These are phyloP conservation scores for Halocynthia roretzi DNA, from an alignment of 23 tunicate genomes.

Conservation along the genomic window DNA sequence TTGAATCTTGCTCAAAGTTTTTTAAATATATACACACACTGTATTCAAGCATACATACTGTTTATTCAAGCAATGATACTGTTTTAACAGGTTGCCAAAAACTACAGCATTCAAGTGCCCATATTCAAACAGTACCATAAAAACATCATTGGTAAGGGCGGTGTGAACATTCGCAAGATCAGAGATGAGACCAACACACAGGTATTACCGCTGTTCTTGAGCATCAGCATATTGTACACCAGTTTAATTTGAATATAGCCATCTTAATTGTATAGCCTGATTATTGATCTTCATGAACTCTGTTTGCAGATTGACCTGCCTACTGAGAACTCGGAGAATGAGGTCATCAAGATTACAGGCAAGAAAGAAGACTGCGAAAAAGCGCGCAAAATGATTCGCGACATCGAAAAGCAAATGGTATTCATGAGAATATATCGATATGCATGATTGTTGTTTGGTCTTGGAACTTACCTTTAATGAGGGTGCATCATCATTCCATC, in stretches of 20 bases:
- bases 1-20: not conserved
- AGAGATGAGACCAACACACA: slow-evolving; percentile 97
- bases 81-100: slow-evolving; percentile 58
- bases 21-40: not conserved
- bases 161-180: slow-evolving; percentile 83
- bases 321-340: slow-evolving; percentile 88
- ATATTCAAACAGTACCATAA: slow-evolving; percentile 97
- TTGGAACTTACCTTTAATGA: no score
- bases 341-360: slow-evolving; percentile 90
- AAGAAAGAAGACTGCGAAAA: slow-evolving; percentile 84
- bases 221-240: not conserved
- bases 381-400: slow-evolving; percentile 81
- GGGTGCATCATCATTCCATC: no score
- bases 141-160: slow-evolving; percentile 96
- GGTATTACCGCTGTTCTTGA: slow-evolving; percentile 21
- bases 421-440: no score
- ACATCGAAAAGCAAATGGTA: slow-evolving; percentile 88
- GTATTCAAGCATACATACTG: no score
- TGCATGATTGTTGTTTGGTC: no score
- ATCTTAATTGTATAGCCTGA: no score
- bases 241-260: not conserved
- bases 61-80: no score
- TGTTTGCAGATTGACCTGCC: slow-evolving; percentile 88
- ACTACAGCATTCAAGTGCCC: slow-evolving; percentile 96
- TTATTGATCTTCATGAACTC: not conserved